phyloP scores from a whole-genome alignment of 2,888 invertebrate genomes.

The Diaperis boleti region DNA sequence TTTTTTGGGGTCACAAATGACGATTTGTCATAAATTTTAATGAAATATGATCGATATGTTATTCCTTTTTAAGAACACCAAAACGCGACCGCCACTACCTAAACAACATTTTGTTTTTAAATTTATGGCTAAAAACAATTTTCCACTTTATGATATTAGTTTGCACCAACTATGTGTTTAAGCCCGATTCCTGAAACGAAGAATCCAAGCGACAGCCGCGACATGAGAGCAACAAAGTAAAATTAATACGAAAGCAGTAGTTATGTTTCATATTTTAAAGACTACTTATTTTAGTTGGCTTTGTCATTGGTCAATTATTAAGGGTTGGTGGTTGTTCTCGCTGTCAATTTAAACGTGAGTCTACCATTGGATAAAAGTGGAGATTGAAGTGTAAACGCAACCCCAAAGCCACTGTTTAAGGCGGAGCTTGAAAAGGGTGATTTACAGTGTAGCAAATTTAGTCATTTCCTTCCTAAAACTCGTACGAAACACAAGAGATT shows the following conservation, averaged over 20 bases:
- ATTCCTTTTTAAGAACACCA: too few species aligned
- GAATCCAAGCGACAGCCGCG: not conserved
- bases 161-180: too few species aligned
- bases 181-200: not conserved
- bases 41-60: not conserved
- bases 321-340: slow-evolving; percentile 59
- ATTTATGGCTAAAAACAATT: too few species aligned
- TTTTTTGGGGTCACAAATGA: not conserved
- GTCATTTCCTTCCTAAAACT: slow-evolving; percentile 55
- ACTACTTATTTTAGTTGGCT: slow-evolving; percentile 41
- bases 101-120: too few species aligned
- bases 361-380: slow-evolving; percentile 61
- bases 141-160: too few species aligned
- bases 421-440: slow-evolving; percentile 60
- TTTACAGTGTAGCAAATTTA: slow-evolving; percentile 56
- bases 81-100: too few species aligned
- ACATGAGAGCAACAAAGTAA: slow-evolving; percentile 32
- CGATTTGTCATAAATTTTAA: slow-evolving; percentile 6
- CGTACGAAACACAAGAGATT: slow-evolving; percentile 44
- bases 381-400: slow-evolving; percentile 62
- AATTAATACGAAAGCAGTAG: slow-evolving; percentile 46
- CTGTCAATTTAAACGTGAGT: slow-evolving; percentile 55
- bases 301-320: slow-evolving; percentile 60
- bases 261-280: slow-evolving; percentile 52
- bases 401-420: slow-evolving; percentile 59